Evolutionary conservation across 2,113 vertebrate species (phyloP).

Genomic region (Heterochromis multidens): DNA sequence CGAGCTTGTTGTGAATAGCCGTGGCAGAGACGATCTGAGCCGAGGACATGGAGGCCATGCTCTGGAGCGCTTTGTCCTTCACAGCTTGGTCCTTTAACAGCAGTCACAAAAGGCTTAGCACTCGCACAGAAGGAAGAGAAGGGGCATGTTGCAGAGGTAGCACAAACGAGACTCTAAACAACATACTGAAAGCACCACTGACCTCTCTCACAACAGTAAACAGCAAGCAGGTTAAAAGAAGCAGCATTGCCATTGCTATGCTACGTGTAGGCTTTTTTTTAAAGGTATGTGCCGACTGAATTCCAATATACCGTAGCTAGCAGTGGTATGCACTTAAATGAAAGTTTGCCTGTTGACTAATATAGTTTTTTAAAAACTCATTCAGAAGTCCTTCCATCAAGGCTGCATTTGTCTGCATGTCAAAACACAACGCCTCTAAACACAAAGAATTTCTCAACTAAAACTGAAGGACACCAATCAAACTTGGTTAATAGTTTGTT

Average conservation of each 20-base stretch:
- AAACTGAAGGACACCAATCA: constrained; percentile 32
- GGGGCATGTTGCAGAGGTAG: constrained; percentile 73
- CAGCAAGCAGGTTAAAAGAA: constrained; percentile 57
- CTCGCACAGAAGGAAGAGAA: constrained; percentile 49
- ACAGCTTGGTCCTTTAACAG: constrained; percentile 98
- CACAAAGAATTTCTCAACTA: constrained; percentile 43
- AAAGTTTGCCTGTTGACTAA: constrained; percentile 43
- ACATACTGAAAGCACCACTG: constrained; percentile 64
- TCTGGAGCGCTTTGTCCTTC: constrained; percentile 99
- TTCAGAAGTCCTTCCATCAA: constrained; percentile 37
- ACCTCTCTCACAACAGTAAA: constrained; percentile 52
- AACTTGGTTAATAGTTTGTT: neutral
- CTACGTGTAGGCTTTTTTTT: constrained; percentile 24
- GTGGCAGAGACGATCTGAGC: constrained; percentile 99
- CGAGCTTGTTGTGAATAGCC: constrained; percentile 99
- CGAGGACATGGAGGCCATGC: constrained; percentile 99
- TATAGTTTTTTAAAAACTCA: constrained; percentile 17
- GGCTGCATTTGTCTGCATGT: constrained; percentile 27
- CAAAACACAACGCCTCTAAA: constrained; percentile 37
- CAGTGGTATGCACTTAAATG: constrained; percentile 54
- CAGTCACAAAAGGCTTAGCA: constrained; percentile 86
- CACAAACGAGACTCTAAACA: constrained; percentile 51
- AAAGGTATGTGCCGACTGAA: constrained; percentile 48
- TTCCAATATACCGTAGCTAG: constrained; percentile 41
- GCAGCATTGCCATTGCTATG: constrained; percentile 23